Evolutionary conservation across 2,888 invertebrate species (phyloP), one percentile per base, ranked within the genome.

Genomic region (Nasonia oneida): DNA sequence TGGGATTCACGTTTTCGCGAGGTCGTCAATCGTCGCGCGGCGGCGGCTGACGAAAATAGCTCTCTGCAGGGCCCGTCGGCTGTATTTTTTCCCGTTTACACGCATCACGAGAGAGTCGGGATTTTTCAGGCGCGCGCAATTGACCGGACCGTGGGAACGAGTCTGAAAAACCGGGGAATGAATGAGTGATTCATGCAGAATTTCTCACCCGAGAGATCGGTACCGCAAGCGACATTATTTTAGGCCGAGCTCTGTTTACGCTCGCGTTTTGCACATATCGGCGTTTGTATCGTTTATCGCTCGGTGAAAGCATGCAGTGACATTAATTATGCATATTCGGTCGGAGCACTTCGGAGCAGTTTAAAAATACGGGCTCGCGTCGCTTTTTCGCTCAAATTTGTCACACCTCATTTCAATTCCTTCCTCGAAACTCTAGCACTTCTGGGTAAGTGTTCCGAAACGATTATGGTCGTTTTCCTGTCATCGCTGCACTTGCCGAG

Each of bases 101-200:
- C 57, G 3, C 10, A 6, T 6, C 6, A 6, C 71, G 5, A 4
- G 10, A 4, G 10, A 15, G 71, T 39, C 15, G 71, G 29, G 39
- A 15, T 71, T 71, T 71, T 70, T 33, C 37, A 29, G 14, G 67
- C 33, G 29, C 67, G n/a, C 6, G 1, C 18, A 39, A 70, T 39
- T 18, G 39, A n/a, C 33, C 33, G n/a, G 73, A 73, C n/a, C 73
- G 73, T 73, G 73, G 73, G 73, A 73, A 73, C n/a, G n/a, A 61
- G 8, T 23, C 23, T 23, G 23, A 23, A 23, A 23, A 23, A 23
- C 23, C 23, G 23, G 23, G 0, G 23, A 23, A 23, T 23, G 23
- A 23, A 23, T 23, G 23, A 23, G 42, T 42, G 42, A 42, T 42
- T 42, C 42, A 42, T 42, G 42, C 12, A 42, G 1, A 42, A 10